Conservation (phyloP, 2,888 invertebrate species). For the Drosophila borealis region DNA sequence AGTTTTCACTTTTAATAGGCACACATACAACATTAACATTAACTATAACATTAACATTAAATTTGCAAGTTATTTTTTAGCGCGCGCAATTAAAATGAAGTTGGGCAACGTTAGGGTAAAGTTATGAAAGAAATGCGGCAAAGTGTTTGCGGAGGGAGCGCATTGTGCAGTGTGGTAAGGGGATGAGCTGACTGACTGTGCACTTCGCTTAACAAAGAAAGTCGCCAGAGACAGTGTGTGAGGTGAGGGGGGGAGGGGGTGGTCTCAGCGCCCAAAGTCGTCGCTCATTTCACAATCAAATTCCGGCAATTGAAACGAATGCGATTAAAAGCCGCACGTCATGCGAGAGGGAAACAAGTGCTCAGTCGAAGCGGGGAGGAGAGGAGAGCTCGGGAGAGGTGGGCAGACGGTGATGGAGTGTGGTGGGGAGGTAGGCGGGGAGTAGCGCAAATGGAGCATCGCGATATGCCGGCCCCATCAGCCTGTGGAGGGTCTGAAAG, state of each 20-base stretch:
- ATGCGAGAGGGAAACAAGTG: slow-evolving; percentile 49
- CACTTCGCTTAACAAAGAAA: slow-evolving; percentile 58
- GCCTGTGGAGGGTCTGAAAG: slow-evolving; percentile 9
- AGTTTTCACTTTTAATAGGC: slow-evolving; percentile 52
- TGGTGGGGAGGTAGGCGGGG: not conserved
- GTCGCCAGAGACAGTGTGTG: slow-evolving; percentile 9
- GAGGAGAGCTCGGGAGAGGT: not conserved
- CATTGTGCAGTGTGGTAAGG: not conserved
- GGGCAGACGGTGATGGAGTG: not conserved
- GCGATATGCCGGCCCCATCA: slow-evolving; percentile 54
- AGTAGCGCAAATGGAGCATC: slow-evolving; percentile 72
- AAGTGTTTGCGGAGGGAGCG: slow-evolving; percentile 2
- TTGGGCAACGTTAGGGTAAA: slow-evolving; percentile 23
- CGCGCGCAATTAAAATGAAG: slow-evolving; percentile 23
- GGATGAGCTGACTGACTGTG: slow-evolving; percentile 15
- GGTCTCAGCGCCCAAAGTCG: slow-evolving; percentile 61
- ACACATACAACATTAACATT: slow-evolving; percentile 30
- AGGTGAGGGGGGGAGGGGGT: not conserved
- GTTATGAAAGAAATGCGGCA: slow-evolving; percentile 51
- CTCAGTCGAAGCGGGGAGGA: slow-evolving; percentile 19
- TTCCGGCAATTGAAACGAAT: slow-evolving; percentile 81
- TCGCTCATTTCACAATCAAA: slow-evolving; percentile 76
- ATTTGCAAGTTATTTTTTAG: slow-evolving; percentile 47
- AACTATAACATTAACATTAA: slow-evolving; percentile 43
- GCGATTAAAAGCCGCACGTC: slow-evolving; percentile 79